Conservation (phyloP, 2,797 vertebrate species). For the Crax fasciolata region DNA sequence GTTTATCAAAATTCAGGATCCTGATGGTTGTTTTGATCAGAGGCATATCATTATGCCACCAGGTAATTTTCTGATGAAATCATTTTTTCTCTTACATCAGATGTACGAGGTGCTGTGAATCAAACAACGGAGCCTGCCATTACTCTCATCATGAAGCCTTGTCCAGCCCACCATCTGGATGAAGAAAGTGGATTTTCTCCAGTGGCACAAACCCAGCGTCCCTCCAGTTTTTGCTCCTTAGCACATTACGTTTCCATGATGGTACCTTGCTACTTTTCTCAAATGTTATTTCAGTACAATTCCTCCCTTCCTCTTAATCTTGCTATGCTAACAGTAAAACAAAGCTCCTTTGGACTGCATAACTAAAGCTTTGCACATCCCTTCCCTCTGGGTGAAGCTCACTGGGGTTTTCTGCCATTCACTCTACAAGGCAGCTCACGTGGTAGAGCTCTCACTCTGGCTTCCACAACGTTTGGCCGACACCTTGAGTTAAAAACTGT, state of each 20-base stretch:
- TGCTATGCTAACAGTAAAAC: not conserved
- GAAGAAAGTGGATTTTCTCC: not conserved
- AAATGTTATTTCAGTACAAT: accelerated
- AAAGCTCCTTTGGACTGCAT: not conserved
- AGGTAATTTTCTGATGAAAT: not conserved
- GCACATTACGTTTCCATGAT: not conserved
- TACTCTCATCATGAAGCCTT: not conserved
- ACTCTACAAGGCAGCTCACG: accelerated
- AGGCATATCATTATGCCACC: not conserved
- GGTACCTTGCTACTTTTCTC: not conserved
- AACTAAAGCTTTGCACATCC: not conserved
- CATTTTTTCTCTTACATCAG: not conserved
- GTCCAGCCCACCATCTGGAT: not conserved
- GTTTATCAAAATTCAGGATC: not conserved
- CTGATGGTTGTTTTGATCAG: not conserved
- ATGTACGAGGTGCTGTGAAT: not conserved
- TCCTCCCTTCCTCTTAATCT: not conserved
- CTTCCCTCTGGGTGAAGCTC: not conserved
- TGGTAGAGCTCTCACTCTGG: not conserved
- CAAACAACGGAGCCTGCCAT: not conserved
- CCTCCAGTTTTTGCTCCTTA: not conserved
- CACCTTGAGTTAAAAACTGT: not conserved
- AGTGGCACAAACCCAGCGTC: not conserved
- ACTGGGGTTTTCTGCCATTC: not conserved
- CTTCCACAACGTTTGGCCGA: not conserved